Percentiles rank a stretch among this genome's conserved stretches.
Evolutionary conservation across 2,888 invertebrate species (phyloP).

Genomic region (Troides helena): DNA sequence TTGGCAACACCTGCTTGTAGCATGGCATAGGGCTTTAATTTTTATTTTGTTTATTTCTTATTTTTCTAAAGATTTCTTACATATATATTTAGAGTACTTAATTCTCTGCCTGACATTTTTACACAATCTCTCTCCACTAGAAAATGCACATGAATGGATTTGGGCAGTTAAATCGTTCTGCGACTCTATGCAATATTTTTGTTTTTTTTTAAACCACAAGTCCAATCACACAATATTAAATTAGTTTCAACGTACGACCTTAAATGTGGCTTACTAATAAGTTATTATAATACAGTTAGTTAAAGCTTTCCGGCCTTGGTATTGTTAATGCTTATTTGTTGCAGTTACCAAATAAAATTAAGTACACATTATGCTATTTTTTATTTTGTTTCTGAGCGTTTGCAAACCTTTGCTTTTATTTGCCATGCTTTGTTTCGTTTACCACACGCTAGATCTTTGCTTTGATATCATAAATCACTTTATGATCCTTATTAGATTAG

Average conservation of each 20-base stretch:
- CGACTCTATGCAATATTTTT: background rate
- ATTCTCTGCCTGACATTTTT: conserved; percentile 34
- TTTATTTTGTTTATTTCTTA: conserved; percentile 34
- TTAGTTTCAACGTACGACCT: conserved; percentile 19
- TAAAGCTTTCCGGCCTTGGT: conserved; percentile 45
- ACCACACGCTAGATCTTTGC: background rate
- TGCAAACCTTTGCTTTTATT: conserved; percentile 11
- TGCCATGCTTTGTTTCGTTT: background rate
- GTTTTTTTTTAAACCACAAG: conserved; percentile 4
- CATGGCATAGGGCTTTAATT: conserved; percentile 60
- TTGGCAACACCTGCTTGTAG: conserved; percentile 63
- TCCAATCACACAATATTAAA: conserved; percentile 24
- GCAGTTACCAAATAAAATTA: conserved; percentile 76
- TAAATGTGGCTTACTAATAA: conserved; percentile 37
- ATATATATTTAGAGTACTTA: conserved; percentile 43
- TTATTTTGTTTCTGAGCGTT: conserved; percentile 43
- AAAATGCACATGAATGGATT: background rate
- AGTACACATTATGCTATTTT: conserved; percentile 56
- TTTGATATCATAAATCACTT: background rate
- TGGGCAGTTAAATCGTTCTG: conserved; percentile 1
- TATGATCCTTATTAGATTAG: too few species aligned
- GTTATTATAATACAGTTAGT: conserved; percentile 21
- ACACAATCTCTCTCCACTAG: background rate
- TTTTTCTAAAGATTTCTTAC: conserved; percentile 42
- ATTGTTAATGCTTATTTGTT: conserved; percentile 62